Percentiles rank a stretch among this genome's conserved stretches.
These are phyloP conservation scores for Sebastes schlegelii DNA, from an alignment of 2,113 vertebrate species.

Conservation along the genomic window DNA sequence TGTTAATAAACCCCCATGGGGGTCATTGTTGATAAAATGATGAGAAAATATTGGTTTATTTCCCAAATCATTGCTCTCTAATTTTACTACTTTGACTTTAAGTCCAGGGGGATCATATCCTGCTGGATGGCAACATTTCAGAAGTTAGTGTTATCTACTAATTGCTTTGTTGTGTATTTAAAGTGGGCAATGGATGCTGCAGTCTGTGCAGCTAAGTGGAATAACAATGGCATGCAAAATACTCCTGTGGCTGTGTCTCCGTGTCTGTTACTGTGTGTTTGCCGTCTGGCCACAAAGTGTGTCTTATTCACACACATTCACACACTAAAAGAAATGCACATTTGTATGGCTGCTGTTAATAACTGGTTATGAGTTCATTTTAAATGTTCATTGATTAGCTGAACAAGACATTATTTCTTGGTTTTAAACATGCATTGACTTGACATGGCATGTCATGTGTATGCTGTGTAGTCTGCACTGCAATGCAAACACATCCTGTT, in stretches of 20 bases:
- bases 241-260: slow-evolving; percentile 27
- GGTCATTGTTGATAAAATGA: slow-evolving; percentile 1
- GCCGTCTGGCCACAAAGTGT: slow-evolving; percentile 16
- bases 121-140: slow-evolving; percentile 14
- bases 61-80: slow-evolving; percentile 1
- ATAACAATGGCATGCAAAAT: slow-evolving; percentile 51
- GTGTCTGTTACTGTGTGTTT: slow-evolving; percentile 5
- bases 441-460: no score
- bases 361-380: slow-evolving; percentile 18
- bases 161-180: slow-evolving; percentile 44
- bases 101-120: slow-evolving; percentile 22
- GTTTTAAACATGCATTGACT: slow-evolving; percentile 14
- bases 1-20: not conserved
- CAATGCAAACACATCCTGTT: no score
- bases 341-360: slow-evolving; percentile 9
- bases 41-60: slow-evolving; percentile 4
- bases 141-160: slow-evolving; percentile 36
- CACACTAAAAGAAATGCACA: not conserved
- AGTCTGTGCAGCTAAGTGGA: slow-evolving; percentile 35
- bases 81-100: slow-evolving; percentile 28
- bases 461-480: no score
- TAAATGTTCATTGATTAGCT: slow-evolving; percentile 11
- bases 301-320: not conserved
- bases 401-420: not conserved
- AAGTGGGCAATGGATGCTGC: slow-evolving; percentile 23